These are phyloP conservation scores for Orientallactaga sibirica DNA, from an alignment of 2,797 vertebrate species.

Conservation along the genomic window DNA sequence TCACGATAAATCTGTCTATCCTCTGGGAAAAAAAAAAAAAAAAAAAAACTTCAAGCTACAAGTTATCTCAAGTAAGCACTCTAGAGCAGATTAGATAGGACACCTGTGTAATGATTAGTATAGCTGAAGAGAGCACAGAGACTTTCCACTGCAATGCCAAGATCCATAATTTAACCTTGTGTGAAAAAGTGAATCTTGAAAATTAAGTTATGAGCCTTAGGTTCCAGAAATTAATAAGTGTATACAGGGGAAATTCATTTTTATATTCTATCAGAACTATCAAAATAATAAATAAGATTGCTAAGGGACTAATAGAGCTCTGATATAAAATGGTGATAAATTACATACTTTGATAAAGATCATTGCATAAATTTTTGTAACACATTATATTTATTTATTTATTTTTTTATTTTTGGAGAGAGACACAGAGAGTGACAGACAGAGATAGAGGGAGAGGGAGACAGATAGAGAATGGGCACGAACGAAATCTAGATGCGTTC, in stretches of 20 bases:
- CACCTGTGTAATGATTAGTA: not conserved
- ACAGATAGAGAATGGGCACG: no score
- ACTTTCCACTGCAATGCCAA: not conserved
- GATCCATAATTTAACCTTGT: no score
- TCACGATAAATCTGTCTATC: no score
- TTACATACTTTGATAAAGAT: not conserved
- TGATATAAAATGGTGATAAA: not conserved
- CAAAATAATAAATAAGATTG: not conserved
- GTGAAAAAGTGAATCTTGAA: not conserved
- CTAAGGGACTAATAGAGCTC: not conserved
- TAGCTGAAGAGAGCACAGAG: not conserved
- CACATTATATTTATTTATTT: no score
- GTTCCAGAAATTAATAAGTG: not conserved
- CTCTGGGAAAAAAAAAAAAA: no score
- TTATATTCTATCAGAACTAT: not conserved
- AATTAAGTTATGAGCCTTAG: not conserved
- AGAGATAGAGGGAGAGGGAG: no score
- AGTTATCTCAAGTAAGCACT: not conserved
- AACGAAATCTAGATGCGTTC: no score
- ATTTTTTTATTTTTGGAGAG: no score
- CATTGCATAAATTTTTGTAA: not conserved
- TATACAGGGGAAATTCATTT: not conserved
- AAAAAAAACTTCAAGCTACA: not conserved
- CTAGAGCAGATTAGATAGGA: not conserved
- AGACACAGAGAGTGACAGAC: no score